These are phyloP conservation scores for Sceloporus tristichus DNA, from an alignment of 2,113 vertebrate genomes.

Conservation along the genomic window DNA sequence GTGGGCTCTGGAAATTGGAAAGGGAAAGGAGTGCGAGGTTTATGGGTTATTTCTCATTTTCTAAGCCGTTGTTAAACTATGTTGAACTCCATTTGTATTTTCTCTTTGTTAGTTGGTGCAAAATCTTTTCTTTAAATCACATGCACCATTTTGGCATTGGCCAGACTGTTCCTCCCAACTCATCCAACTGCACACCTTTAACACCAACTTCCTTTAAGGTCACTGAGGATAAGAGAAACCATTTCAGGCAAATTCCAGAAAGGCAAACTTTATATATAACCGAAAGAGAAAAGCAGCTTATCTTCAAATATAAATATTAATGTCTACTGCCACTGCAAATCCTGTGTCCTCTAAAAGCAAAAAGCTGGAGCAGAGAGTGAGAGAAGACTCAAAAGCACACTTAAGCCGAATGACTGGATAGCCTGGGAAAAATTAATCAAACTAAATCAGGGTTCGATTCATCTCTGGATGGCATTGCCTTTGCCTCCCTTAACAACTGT, in stretches of 20 bases:
- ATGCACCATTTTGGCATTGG: not conserved
- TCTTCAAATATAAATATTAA: conserved; percentile 64
- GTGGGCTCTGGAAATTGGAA: no score
- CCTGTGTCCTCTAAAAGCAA: not conserved
- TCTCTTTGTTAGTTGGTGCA: conserved; percentile 14
- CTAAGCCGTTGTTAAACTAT: not conserved
- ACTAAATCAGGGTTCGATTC: not conserved
- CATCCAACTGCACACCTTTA: conserved; percentile 27
- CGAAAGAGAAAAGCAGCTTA: conserved; percentile 60
- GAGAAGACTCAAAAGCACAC: conserved; percentile 38
- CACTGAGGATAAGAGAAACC: conserved; percentile 53
- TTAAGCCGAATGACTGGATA: conserved; percentile 40
- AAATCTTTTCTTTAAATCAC: conserved; percentile 19
- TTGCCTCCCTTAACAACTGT: not conserved
- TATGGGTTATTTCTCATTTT: not conserved
- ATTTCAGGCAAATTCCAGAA: conserved; percentile 48
- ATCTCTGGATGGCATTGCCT: not conserved
- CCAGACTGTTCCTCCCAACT: conserved; percentile 23
- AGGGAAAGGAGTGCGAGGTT: no score
- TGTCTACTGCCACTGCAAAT: conserved; percentile 62
- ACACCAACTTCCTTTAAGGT: conserved; percentile 33
- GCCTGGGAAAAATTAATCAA: not conserved
- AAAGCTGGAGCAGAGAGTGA: conserved; percentile 1
- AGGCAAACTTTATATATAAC: conserved; percentile 52
- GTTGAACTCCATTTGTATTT: not conserved